Percentiles rank a stretch among this genome's conserved stretches.
Evolutionary conservation across 2,888 invertebrate genomes (phyloP).

Genomic region (Conops quadrifasciatus): DNA sequence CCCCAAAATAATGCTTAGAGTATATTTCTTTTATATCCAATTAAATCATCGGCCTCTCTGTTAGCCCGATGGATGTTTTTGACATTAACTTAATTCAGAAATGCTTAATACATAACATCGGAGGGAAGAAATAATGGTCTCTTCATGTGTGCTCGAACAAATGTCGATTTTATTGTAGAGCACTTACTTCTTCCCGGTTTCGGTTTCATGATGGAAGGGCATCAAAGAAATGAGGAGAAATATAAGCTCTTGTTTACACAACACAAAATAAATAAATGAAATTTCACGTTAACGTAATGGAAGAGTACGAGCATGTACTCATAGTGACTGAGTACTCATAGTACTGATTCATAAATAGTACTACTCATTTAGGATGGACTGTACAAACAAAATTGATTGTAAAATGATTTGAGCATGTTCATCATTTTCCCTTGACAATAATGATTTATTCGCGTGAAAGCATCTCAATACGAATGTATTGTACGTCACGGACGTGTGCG

Average conservation of each 20-base stretch:
- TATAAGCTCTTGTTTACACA: conserved; percentile 7
- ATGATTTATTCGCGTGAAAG: background rate
- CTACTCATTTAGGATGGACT: background rate
- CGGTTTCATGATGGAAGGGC: background rate
- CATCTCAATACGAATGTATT: too few species aligned
- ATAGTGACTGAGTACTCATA: too few species aligned
- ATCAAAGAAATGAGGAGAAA: background rate
- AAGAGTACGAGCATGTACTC: too few species aligned
- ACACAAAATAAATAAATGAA: conserved; percentile 8
- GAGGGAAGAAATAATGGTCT: background rate
- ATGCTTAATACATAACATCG: conserved; percentile 12
- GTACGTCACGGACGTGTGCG: background rate
- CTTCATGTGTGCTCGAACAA: background rate
- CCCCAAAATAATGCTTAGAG: background rate
- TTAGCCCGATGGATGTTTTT: conserved; percentile 42
- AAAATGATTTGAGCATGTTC: conserved; percentile 22
- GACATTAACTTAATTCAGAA: conserved; percentile 53
- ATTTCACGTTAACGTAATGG: background rate
- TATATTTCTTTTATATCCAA: background rate
- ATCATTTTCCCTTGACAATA: conserved; percentile 13
- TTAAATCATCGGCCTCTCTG: background rate
- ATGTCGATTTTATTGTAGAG: conserved; percentile 1
- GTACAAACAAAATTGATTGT: conserved; percentile 14
- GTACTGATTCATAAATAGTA: background rate
- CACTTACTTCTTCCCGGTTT: background rate